phyloP scores from a whole-genome alignment of 37 sponge, comb jelly and placozoan genomes.

The Corticium candelabrum region DNA sequence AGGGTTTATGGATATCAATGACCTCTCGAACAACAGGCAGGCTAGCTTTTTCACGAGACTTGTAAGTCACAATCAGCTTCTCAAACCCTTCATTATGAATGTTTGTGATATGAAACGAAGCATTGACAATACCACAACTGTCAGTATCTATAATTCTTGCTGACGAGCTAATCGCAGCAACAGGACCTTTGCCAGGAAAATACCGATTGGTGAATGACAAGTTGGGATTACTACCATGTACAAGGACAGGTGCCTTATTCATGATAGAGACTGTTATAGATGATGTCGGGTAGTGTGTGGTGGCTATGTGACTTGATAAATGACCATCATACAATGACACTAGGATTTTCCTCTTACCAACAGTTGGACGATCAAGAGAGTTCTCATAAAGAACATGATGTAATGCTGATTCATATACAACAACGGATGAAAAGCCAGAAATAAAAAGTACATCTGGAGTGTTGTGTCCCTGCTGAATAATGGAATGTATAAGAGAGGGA shows the following conservation, averaged over 20 bases:
- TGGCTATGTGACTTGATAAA: neutral
- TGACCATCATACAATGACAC: slow-evolving; percentile 51
- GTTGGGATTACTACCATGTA: slow-evolving; percentile 35
- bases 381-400: slow-evolving; percentile 35
- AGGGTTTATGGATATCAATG: slow-evolving; percentile 25
- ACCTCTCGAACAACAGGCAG: slow-evolving; percentile 53
- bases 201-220: slow-evolving; percentile 27
- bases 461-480: neutral
- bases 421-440: slow-evolving; percentile 24
- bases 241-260: slow-evolving; percentile 38
- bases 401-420: slow-evolving; percentile 35
- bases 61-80: slow-evolving; percentile 42
- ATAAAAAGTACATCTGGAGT: neutral
- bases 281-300: slow-evolving; percentile 10
- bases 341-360: slow-evolving; percentile 29
- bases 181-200: slow-evolving; percentile 49
- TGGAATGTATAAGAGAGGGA: neutral
- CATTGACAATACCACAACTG: slow-evolving; percentile 26
- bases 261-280: slow-evolving; percentile 32
- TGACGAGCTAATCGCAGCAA: slow-evolving; percentile 30
- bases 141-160: slow-evolving; percentile 56
- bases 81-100: slow-evolving; percentile 40
- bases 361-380: slow-evolving; percentile 18
- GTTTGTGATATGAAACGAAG: slow-evolving; percentile 37
- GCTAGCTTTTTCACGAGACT: slow-evolving; percentile 30